These are phyloP conservation scores for Parasteatoda lunata DNA, from an alignment of 2,888 invertebrate species.

Conservation along the genomic window DNA sequence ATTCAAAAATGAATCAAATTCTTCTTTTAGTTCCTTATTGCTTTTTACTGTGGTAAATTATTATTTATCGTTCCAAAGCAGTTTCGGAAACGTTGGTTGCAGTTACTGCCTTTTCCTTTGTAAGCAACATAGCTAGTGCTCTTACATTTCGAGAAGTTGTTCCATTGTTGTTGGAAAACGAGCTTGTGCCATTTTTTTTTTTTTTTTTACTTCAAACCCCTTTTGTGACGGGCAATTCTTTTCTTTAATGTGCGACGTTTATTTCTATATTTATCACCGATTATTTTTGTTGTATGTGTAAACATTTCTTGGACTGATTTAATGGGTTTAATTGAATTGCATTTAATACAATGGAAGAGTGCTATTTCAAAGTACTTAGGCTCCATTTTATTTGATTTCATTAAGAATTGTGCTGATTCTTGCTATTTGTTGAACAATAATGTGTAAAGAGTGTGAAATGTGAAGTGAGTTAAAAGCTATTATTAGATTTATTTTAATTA, in stretches of 20 bases:
- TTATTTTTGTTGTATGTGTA: not conserved
- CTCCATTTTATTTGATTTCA: not conserved
- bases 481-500: too few species aligned
- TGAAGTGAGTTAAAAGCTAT: too few species aligned
- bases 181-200: slow-evolving; percentile 7
- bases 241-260: not conserved
- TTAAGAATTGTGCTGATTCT: not conserved
- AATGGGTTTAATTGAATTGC: not conserved
- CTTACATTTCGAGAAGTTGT: not conserved
- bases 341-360: not conserved
- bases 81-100: not conserved
- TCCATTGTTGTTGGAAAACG: slow-evolving; percentile 10
- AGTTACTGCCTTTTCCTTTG: slow-evolving; percentile 15
- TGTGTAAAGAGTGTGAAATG: too few species aligned
- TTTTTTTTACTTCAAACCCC: not conserved
- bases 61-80: slow-evolving; percentile 28
- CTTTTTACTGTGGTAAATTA: slow-evolving; percentile 3
- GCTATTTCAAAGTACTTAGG: too few species aligned
- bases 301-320: not conserved
- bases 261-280: not conserved
- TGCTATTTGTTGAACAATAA: not conserved
- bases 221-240: not conserved
- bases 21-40: slow-evolving; percentile 15
- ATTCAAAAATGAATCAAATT: slow-evolving; percentile 31
- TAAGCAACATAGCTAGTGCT: not conserved